Conservation (phyloP, 2,888 invertebrate genomes). For the Blastobasis lacticolella region DNA sequence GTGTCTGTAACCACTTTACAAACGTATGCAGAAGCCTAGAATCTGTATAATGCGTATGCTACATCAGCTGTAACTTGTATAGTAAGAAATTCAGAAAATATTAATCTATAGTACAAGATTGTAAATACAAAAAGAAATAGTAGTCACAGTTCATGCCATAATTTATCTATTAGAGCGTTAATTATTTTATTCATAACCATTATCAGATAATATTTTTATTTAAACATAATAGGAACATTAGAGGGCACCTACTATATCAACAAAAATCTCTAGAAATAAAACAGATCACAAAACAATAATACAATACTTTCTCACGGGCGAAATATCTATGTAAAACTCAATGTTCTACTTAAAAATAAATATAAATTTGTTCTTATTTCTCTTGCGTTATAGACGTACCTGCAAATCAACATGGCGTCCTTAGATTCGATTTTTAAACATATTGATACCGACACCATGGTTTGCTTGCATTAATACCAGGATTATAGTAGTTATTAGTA, state of each 20-base stretch:
- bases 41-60: too few relatives aligned
- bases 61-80: too few relatives aligned
- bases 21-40: too few relatives aligned
- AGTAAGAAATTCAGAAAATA: too few relatives aligned
- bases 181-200: constrained; percentile 10
- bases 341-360: constrained; percentile 7
- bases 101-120: too few relatives aligned
- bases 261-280: constrained; percentile 40
- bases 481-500: constrained; percentile 11
- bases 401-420: constrained; percentile 48
- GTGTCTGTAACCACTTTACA: too few relatives aligned
- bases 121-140: too few relatives aligned
- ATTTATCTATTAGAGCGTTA: too few relatives aligned
- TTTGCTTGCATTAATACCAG: constrained; percentile 11
- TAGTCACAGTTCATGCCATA: too few relatives aligned
- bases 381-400: constrained; percentile 59
- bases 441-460: constrained; percentile 25
- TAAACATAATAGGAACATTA: constrained; percentile 45
- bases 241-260: constrained; percentile 37
- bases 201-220: constrained; percentile 19
- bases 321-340: too few relatives aligned
- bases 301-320: constrained; percentile 22
- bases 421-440: too few relatives aligned
- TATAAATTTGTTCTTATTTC: constrained; percentile 44
- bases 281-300: constrained; percentile 32